Conservation (phyloP, 2,888 invertebrate genomes). For the Hydrotaea diabolus region DNA sequence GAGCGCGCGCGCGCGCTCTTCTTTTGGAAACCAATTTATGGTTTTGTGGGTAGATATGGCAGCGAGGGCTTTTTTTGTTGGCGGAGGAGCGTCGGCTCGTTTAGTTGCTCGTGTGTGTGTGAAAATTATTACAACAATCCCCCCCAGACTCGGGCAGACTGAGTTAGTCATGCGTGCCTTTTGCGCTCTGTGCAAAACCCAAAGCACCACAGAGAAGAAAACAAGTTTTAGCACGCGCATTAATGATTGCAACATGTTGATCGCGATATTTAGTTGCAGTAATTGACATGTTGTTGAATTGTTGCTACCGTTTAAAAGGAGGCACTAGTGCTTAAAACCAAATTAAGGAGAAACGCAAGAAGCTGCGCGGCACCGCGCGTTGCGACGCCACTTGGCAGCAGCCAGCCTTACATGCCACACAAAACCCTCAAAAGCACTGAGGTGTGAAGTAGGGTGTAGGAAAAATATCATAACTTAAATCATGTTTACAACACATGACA, state of each 20-base stretch:
- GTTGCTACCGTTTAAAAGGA: constrained; percentile 64
- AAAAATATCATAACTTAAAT: constrained; percentile 18
- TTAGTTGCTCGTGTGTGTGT: not conserved
- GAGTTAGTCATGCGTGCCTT: constrained; percentile 61
- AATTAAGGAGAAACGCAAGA: constrained; percentile 20
- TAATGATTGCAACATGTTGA: constrained; percentile 65
- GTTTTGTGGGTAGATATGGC: constrained; percentile 19
- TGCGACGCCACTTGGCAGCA: not conserved
- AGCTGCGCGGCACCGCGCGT: not conserved
- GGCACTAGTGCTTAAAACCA: constrained; percentile 13
- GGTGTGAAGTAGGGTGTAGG: not conserved
- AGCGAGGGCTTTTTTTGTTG: not conserved
- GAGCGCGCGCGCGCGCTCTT: constrained; percentile 47
- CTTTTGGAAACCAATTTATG: constrained; percentile 30
- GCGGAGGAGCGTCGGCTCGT: constrained; percentile 2
- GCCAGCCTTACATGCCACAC: too few species aligned
- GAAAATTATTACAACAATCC: constrained; percentile 45
- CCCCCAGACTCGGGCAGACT: not conserved
- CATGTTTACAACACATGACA: constrained; percentile 35
- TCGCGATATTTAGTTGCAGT: constrained; percentile 64
- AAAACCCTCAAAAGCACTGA: not conserved
- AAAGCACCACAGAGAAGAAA: constrained; percentile 45
- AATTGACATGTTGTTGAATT: constrained; percentile 67
- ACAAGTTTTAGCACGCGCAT: constrained; percentile 67
- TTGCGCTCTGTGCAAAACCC: not conserved